Evolutionary conservation across 2,797 vertebrate genomes (phyloP), one percentile per base, ranked within the genome.

Genomic region (Oryzias sinensis): DNA sequence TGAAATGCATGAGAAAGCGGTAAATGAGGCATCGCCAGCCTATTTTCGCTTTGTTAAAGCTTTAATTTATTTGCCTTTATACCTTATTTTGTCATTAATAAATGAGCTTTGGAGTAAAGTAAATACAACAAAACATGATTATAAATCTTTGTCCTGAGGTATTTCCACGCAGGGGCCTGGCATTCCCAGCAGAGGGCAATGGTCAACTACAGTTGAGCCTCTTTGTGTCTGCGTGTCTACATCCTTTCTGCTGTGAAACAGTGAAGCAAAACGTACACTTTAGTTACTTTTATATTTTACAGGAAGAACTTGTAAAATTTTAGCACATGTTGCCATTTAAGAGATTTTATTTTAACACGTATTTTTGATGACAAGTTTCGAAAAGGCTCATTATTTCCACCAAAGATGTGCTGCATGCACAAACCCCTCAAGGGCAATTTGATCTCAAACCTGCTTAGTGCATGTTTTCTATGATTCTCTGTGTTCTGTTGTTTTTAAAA

Each of bases 161-260:
- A n/a, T 63, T 51, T 56, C 56, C 8, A 7, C 56, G 78, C 79
- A 83, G 74, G 64, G 87, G 56, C 80, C 53, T 52, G 40, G 27
- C 56, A 43, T 41, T 44, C 57, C 89, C 90, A 90, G 55, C 71
- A 90, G 90, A 88, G 86, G 89, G 87, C 86, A 90, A 79, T 88
- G 77, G 77, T 86, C 77, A 80, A 84, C 87, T 86, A 66, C 79
- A 73, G 73, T 62, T 69, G 55, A 79, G 70, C 53, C 22, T 33
- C 44, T 43, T 47, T 61, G 15, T 25, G 5, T 25, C n/a, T 16
- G 9, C n/a, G 33, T 37, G 11, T 37, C 33, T 11, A 37, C 33
- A 17, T 14, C 1, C 49, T 8, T 9, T 42, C 8, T n/a, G 4
- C 8, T 18, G 16, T 18, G 22, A 43, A 22, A 51, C 14, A 1